These are phyloP conservation scores for Lithophane ornitopus DNA, from an alignment of 2,888 invertebrate species.

Conservation along the genomic window DNA sequence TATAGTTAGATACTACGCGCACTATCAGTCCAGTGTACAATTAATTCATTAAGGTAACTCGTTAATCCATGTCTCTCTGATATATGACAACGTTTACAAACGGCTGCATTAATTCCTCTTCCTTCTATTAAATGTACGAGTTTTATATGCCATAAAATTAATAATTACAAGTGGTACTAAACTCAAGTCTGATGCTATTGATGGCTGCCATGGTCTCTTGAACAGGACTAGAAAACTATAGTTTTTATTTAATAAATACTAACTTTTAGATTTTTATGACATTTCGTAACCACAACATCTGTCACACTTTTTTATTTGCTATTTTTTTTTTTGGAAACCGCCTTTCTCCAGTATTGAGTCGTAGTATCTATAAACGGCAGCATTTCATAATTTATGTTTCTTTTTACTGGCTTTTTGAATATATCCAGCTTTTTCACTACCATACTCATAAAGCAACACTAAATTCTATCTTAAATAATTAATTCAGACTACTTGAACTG, in stretches of 20 bases:
- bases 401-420: too few species aligned
- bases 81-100: constrained; percentile 37
- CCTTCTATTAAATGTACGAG: constrained; percentile 27
- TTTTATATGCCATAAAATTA: constrained; percentile 39
- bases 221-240: not conserved
- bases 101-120: constrained; percentile 23
- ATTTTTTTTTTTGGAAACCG: not conserved
- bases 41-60: constrained; percentile 17
- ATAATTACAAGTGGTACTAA: constrained; percentile 24
- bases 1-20: constrained; percentile 1
- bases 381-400: not conserved
- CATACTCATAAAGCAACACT: too few species aligned
- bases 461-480: not conserved
- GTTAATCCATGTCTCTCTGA: constrained; percentile 31
- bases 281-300: not conserved
- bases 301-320: not conserved
- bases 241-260: not conserved
- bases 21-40: constrained; percentile 10
- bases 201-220: not conserved
- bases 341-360: not conserved
- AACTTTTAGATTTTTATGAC: not conserved
- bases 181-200: too few species aligned
- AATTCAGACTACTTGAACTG: not conserved
- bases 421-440: too few species aligned
- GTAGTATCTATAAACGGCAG: not conserved